Conservation (phyloP, 2,113 vertebrate species). For the Epinephelus fuscoguttatus region DNA sequence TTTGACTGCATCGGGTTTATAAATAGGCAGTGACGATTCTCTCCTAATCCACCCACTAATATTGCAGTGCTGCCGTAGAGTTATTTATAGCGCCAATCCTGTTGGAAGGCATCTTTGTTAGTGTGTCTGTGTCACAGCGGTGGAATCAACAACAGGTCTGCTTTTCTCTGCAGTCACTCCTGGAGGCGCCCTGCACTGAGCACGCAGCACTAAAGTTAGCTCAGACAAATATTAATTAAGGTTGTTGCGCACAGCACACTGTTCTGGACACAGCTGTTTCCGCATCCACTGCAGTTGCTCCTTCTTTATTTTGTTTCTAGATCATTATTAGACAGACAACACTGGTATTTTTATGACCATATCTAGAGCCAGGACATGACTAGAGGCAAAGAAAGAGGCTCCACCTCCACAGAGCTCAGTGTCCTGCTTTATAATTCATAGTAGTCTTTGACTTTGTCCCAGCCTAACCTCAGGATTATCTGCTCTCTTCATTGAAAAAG, state of each 20-base stretch:
- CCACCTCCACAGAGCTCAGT: slow-evolving; percentile 27
- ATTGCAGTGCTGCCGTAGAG: slow-evolving; percentile 59
- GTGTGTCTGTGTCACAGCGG: slow-evolving; percentile 58
- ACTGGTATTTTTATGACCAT: slow-evolving; percentile 33
- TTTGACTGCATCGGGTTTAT: slow-evolving; percentile 61
- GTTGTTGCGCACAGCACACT: slow-evolving; percentile 9
- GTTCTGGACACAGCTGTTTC: slow-evolving; percentile 14
- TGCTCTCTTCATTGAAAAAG: slow-evolving; percentile 58
- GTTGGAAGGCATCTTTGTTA: slow-evolving; percentile 60
- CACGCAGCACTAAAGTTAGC: slow-evolving; percentile 21
- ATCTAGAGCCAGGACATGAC: slow-evolving; percentile 36
- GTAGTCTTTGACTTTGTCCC: slow-evolving; percentile 51
- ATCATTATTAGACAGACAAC: slow-evolving; percentile 10
- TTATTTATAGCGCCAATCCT: slow-evolving; percentile 76
- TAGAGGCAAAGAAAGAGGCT: slow-evolving; percentile 25
- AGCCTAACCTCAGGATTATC: slow-evolving; percentile 48
- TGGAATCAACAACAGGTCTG: slow-evolving; percentile 55
- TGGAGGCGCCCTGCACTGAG: slow-evolving; percentile 3
- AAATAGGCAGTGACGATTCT: slow-evolving; percentile 71
- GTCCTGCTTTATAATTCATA: slow-evolving; percentile 54
- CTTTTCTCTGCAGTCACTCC: slow-evolving; percentile 42
- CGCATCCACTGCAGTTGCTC: not conserved
- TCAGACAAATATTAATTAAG: slow-evolving; percentile 36
- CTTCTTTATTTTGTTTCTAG: not conserved
- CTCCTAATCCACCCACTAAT: slow-evolving; percentile 71